phyloP scores from a whole-genome alignment of 2,797 vertebrate genomes.

The Chromobotia macracanthus region DNA sequence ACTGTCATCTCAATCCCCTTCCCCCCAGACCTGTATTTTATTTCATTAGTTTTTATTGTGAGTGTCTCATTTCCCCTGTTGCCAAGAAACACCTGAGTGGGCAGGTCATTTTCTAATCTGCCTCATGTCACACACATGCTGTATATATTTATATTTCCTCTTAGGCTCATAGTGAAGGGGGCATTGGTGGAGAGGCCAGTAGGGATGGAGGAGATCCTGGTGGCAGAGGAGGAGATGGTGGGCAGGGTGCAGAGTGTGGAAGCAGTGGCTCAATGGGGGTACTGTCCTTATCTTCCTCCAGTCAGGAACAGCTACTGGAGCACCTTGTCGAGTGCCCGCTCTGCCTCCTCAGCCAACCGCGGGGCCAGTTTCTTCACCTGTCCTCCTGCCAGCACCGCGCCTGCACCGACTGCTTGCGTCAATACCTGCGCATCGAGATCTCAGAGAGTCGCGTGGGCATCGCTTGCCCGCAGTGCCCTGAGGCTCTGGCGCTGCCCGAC shows the following conservation, averaged over 20 bases:
- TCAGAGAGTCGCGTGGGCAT: conserved; percentile 83
- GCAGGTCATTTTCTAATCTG: conserved; percentile 14
- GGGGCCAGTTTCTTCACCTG: conserved; percentile 80
- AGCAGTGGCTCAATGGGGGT: conserved; percentile 71
- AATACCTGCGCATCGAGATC: conserved; percentile 82
- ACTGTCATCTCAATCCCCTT: not conserved
- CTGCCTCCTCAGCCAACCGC: conserved; percentile 86
- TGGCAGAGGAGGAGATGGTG: conserved; percentile 45
- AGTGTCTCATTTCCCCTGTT: conserved; percentile 62
- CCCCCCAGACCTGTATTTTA: conserved; percentile 63
- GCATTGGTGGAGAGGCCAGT: conserved; percentile 66
- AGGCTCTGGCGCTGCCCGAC: conserved; percentile 73
- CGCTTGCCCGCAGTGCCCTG: conserved; percentile 84
- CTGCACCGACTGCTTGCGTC: conserved; percentile 81
- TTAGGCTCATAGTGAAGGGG: conserved; percentile 64
- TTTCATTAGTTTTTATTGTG: conserved; percentile 67
- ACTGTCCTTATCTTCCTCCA: conserved; percentile 75
- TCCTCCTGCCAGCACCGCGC: conserved; percentile 81
- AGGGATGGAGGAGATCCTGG: conserved; percentile 64
- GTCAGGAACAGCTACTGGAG: conserved; percentile 78
- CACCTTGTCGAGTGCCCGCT: conserved; percentile 86
- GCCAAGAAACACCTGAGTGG: conserved; percentile 65
- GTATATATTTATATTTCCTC: conserved; percentile 22
- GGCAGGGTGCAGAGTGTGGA: conserved; percentile 54
- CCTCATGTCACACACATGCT: conserved; percentile 10